Percentiles rank a stretch among this genome's conserved stretches.
phyloP scores from a whole-genome alignment of 2,888 invertebrate genomes.

The Drosophila fulvimacula region DNA sequence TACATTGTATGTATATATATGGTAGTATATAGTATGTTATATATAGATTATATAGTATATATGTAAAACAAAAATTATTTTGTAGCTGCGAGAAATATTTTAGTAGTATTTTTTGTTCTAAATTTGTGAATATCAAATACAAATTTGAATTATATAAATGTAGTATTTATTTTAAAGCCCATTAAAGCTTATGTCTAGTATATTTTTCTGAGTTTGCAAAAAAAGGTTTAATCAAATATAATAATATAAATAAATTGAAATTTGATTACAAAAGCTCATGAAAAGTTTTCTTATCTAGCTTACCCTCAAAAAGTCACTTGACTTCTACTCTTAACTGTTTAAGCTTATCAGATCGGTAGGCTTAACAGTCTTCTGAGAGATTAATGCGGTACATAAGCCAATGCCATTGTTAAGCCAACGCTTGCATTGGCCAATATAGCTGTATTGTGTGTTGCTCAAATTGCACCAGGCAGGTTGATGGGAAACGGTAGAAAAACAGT shows the following conservation, averaged over 20 bases:
- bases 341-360: background rate
- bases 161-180: background rate
- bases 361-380: background rate
- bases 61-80: no score
- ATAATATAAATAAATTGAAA: background rate
- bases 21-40: no score
- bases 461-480: slow-evolving; percentile 25
- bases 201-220: background rate
- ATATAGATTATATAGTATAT: no score
- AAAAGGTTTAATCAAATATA: no score
- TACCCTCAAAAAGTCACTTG: background rate
- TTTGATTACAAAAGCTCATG: background rate
- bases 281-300: background rate
- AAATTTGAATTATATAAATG: no score
- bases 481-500: slow-evolving; percentile 15
- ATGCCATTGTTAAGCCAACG: slow-evolving; percentile 24
- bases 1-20: no score
- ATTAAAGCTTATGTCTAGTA: background rate
- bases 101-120: no score
- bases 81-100: no score
- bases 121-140: no score
- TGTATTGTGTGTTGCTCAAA: slow-evolving; percentile 5
- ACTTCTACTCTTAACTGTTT: background rate
- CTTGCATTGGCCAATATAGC: slow-evolving; percentile 7
- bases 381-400: slow-evolving; percentile 10